Conservation (phyloP, 2,113 vertebrate genomes). For the Empidonax traillii region DNA sequence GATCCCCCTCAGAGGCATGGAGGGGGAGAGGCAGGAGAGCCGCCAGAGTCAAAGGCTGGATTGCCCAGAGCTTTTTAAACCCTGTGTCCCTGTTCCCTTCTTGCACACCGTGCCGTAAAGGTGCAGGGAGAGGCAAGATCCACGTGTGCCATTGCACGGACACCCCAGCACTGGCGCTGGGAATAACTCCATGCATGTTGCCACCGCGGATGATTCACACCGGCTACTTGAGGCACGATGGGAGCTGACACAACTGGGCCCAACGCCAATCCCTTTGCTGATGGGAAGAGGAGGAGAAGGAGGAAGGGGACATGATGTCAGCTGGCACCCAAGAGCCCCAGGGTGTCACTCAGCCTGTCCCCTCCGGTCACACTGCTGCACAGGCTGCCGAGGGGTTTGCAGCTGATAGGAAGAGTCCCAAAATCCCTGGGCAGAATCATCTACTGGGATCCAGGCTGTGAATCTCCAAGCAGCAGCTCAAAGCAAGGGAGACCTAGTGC, state of each 20-base stretch:
- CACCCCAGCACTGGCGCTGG: neutral
- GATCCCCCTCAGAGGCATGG: fast-evolving
- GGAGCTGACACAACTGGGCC: neutral
- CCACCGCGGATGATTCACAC: fast-evolving
- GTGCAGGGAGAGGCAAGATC: neutral
- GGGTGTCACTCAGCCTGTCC: neutral
- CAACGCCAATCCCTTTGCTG: fast-evolving
- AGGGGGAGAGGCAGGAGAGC: too few species aligned
- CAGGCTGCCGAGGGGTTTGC: neutral
- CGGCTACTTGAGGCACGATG: neutral
- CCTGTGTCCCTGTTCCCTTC: fast-evolving
- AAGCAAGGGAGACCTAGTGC: neutral
- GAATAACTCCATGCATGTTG: neutral
- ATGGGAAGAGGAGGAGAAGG: neutral
- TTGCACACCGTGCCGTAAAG: fast-evolving
- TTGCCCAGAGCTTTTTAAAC: neutral
- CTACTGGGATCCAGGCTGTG: neutral
- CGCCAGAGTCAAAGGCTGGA: fast-evolving
- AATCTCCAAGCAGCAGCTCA: neutral
- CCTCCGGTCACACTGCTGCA: neutral
- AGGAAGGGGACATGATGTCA: neutral
- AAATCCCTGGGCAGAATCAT: neutral
- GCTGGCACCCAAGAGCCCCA: neutral
- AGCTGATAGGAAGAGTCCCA: neutral
- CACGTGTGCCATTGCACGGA: fast-evolving